Evolutionary conservation across 37 sponge, comb jelly and placozoan genomes (phyloP).

Genomic region (Beroe ovata): DNA sequence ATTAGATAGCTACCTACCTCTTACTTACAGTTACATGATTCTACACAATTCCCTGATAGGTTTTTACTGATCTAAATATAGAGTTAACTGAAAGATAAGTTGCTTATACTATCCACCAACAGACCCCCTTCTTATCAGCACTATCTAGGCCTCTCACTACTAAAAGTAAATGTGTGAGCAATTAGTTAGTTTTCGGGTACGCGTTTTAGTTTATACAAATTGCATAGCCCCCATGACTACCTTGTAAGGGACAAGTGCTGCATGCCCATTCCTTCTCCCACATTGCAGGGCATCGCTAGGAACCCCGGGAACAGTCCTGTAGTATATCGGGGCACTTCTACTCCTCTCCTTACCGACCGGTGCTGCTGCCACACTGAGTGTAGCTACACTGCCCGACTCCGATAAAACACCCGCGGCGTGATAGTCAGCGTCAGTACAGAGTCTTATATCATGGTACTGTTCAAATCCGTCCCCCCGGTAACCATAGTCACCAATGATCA

Average conservation of each 20-base stretch:
- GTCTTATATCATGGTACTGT: not conserved
- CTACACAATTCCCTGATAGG: too few relatives aligned
- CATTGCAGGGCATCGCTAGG: not conserved
- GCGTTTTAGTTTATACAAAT: too few relatives aligned
- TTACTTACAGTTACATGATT: too few relatives aligned
- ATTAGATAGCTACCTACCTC: too few relatives aligned
- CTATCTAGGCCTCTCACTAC: too few relatives aligned
- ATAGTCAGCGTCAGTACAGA: not conserved
- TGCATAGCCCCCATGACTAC: not conserved
- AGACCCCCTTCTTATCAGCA: too few relatives aligned
- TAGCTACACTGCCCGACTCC: not conserved
- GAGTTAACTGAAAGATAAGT: too few relatives aligned
- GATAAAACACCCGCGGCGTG: not conserved
- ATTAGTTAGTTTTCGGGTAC: too few relatives aligned
- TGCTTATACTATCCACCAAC: too few relatives aligned
- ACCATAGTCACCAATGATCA: not conserved
- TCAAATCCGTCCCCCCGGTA: not conserved
- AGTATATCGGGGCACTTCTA: not conserved
- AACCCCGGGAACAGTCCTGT: not conserved
- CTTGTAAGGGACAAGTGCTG: constrained; percentile 38
- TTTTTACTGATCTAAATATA: too few relatives aligned
- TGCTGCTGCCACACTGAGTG: too few relatives aligned
- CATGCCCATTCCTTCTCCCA: constrained; percentile 42
- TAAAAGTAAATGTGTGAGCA: too few relatives aligned
- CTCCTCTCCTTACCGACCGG: not conserved